Conservation (phyloP, 1,140 invertebrate species). For the Drosophila azteca region DNA sequence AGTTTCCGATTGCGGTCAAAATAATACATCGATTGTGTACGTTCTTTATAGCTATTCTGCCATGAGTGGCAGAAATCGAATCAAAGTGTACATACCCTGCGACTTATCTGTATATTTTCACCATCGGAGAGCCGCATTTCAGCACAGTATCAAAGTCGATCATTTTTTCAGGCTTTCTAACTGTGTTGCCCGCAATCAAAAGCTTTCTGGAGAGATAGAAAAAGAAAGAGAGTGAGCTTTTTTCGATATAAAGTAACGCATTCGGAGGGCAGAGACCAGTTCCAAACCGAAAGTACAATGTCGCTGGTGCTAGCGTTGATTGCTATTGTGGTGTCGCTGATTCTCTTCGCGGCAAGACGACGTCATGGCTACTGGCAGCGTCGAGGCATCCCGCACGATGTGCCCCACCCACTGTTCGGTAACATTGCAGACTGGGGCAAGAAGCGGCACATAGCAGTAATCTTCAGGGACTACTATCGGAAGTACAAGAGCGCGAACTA, state of each 20-base stretch:
- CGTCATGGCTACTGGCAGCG: conserved; percentile 71
- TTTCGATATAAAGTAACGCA: conserved; percentile 15
- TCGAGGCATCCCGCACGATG: conserved; percentile 62
- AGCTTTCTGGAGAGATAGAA: no score
- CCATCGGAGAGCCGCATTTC: no score
- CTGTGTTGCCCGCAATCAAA: no score
- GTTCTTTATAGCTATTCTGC: no score
- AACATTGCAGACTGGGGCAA: conserved; percentile 79
- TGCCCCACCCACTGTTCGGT: conserved; percentile 48
- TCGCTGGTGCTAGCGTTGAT: conserved; percentile 48
- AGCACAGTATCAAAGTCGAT: no score
- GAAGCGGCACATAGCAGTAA: conserved; percentile 61
- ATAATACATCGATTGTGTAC: no score
- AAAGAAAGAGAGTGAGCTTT: neutral
- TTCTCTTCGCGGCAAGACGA: conserved; percentile 46
- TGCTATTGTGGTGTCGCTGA: conserved; percentile 33
- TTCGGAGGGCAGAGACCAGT: conserved; percentile 12
- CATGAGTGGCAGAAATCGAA: no score
- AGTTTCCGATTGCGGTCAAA: no score
- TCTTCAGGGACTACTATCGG: conserved; percentile 62
- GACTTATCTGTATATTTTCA: no score
- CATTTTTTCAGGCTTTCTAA: no score
- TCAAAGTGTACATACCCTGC: no score
- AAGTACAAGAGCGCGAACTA: conserved; percentile 47
- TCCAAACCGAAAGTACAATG: conserved; percentile 24